phyloP scores from a whole-genome alignment of 2,888 invertebrate genomes.

The Biston betularia region DNA sequence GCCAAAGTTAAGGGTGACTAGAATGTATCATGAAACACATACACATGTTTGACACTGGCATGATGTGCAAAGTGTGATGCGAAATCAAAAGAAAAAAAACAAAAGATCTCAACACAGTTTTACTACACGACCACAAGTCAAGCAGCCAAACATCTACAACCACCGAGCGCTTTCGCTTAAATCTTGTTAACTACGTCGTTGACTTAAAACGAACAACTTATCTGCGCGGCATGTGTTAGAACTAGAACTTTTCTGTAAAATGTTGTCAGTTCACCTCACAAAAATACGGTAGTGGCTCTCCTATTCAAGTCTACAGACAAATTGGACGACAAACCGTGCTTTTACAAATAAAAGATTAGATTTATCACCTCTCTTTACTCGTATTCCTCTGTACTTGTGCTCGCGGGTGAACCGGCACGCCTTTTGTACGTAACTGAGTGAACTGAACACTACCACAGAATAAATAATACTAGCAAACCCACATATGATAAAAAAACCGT shows the following conservation, averaged over 20 bases:
- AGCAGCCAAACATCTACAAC: conserved; percentile 44
- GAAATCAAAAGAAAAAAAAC: not conserved
- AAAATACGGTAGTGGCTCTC: conserved; percentile 1
- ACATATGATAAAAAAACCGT: conserved; percentile 19
- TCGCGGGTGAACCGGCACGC: conserved; percentile 20
- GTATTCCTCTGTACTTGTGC: conserved; percentile 18
- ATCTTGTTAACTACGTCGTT: no score
- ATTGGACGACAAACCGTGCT: conserved; percentile 27
- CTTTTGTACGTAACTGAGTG: conserved; percentile 20
- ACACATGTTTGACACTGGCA: no score
- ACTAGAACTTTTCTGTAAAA: not conserved
- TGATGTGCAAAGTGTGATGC: no score
- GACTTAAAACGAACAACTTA: not conserved
- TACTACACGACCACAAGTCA: conserved; percentile 18
- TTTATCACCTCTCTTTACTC: conserved; percentile 27
- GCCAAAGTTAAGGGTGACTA: no score
- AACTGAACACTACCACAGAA: conserved; percentile 8
- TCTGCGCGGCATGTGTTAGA: not conserved
- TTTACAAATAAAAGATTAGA: conserved; percentile 34
- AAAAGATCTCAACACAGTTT: not conserved
- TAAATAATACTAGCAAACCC: conserved; percentile 4
- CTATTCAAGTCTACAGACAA: not conserved
- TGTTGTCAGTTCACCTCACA: not conserved
- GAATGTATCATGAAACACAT: no score
- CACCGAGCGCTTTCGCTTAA: conserved; percentile 22